These are phyloP conservation scores for Hiodon tergisus DNA, from an alignment of 2,113 vertebrate species.

Conservation along the genomic window DNA sequence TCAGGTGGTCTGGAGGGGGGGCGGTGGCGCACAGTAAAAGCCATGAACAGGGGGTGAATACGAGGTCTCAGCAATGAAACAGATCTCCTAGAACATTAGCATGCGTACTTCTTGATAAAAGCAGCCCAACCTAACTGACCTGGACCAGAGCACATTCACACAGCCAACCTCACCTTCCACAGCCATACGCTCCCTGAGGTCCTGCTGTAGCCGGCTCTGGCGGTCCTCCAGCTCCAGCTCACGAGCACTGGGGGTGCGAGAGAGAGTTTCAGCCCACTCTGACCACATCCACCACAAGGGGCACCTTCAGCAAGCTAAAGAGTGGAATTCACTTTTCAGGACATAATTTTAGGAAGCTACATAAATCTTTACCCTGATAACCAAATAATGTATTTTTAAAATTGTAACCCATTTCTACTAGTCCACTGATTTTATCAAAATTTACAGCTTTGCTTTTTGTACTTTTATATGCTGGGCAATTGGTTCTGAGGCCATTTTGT, in stretches of 20 bases:
- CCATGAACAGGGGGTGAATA: not conserved
- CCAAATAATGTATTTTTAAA: too few relatives aligned
- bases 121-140: not conserved
- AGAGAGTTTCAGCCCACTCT: slow-evolving; percentile 4
- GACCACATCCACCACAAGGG: slow-evolving; percentile 13
- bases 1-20: slow-evolving; percentile 75
- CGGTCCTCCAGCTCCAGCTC: slow-evolving; percentile 93
- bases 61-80: not conserved
- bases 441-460: too few relatives aligned
- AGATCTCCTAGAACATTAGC: too few relatives aligned
- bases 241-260: slow-evolving; percentile 66
- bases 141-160: not conserved
- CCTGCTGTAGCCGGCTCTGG: slow-evolving; percentile 91
- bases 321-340: too few relatives aligned
- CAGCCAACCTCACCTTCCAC: slow-evolving; percentile 71
- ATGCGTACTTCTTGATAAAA: too few relatives aligned
- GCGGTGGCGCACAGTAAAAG: not conserved
- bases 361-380: too few relatives aligned
- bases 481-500: too few relatives aligned
- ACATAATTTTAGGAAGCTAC: too few relatives aligned
- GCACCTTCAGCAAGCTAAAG: not conserved
- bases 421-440: too few relatives aligned
- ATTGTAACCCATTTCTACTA: too few relatives aligned
- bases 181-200: slow-evolving; percentile 88
- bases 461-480: too few relatives aligned